Evolutionary conservation across 2,797 vertebrate genomes (phyloP).

Genomic region (Hafferia zeledoni): DNA sequence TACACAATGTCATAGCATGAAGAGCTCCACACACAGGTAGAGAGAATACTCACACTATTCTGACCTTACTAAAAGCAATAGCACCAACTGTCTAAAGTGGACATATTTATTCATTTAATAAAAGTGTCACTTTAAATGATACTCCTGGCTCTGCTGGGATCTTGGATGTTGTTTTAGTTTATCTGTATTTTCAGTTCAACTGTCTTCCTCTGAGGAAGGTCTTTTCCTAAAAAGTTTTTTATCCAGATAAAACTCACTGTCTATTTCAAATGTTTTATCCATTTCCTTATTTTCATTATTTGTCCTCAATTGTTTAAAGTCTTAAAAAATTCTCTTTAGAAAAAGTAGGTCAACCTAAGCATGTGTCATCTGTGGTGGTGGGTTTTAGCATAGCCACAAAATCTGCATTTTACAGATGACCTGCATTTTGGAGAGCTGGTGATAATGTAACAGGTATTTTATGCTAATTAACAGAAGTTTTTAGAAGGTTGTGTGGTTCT

Average conservation of each 20-base stretch:
- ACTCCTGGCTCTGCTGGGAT: not conserved
- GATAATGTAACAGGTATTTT: not conserved
- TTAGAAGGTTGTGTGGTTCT: not conserved
- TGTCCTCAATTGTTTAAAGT: not conserved
- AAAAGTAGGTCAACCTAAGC: not conserved
- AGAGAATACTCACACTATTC: not conserved
- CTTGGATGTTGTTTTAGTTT: not conserved
- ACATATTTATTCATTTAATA: not conserved
- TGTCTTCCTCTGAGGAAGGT: not conserved
- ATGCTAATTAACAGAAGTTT: not conserved
- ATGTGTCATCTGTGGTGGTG: accelerated
- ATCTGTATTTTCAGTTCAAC: not conserved
- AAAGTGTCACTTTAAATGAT: not conserved
- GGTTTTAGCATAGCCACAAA: not conserved
- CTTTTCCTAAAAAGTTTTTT: not conserved
- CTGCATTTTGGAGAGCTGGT: not conserved
- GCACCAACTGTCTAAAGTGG: not conserved
- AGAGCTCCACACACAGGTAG: not conserved
- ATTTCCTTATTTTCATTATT: not conserved
- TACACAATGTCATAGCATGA: not conserved
- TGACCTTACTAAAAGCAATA: not conserved
- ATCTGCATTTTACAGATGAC: not conserved
- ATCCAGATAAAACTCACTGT: not conserved
- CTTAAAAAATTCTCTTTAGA: not conserved
- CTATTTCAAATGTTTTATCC: not conserved